Evolutionary conservation across 2,113 vertebrate species (phyloP), one percentile per base, ranked within the genome.

Genomic region (Typhlomys cinereus): DNA sequence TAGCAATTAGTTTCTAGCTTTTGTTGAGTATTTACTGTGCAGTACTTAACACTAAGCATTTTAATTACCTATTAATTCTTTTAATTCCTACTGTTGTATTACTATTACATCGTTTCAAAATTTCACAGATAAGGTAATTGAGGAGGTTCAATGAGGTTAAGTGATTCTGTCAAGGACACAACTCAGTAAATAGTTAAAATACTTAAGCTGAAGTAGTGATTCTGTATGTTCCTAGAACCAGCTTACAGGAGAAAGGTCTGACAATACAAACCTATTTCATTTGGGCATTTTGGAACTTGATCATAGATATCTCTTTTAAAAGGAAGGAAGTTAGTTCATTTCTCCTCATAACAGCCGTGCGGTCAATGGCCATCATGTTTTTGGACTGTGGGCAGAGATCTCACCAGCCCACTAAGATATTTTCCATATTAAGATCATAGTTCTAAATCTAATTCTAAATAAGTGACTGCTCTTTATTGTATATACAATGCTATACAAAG

Each of bases 391-490:
- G n/a, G n/a, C n/a, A n/a, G n/a, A n/a, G n/a, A n/a, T n/a, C n/a
- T n/a, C n/a, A n/a, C n/a, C n/a, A n/a, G n/a, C n/a, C n/a, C n/a
- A n/a, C n/a, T n/a, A n/a, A n/a, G n/a, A n/a, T n/a, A n/a, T n/a
- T n/a, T n/a, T n/a, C 10, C 83, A 4, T 48, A 71, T 70, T 27
- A 64, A 36, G 29, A 66, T 74, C 21, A 39, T 84, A 66, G 57
- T 78, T 85, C 0, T 80, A 27, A 52, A 88, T 85, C 57, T 91
- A 62, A 2, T 83, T 86, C 34, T 93, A 44, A 25, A 27, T 52
- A 69, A 93, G 71, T 88, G 89, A 64, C 23, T 86, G 21, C 62
- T 76, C 11, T 82, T 78, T 93, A 69, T 76, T 31, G 29, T 8
- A 95, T 52, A n/a, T 81, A n/a, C 11, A 79, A 89, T 78, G 25